phyloP scores from a whole-genome alignment of 1,140 invertebrate species.

The Scaptomyza hsui region DNA sequence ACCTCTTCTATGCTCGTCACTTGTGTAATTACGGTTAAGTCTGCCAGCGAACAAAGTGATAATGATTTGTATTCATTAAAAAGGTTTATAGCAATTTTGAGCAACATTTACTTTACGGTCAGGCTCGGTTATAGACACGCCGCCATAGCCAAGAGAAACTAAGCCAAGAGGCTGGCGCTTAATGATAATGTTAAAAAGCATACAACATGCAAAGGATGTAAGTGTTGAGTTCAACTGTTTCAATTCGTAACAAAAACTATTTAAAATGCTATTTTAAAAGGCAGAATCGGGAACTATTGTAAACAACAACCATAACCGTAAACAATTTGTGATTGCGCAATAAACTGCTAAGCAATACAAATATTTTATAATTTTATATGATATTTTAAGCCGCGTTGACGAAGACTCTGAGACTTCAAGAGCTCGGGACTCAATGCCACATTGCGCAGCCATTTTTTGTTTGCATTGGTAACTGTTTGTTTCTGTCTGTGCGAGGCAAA shows the following conservation, averaged over 20 bases:
- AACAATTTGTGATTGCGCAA: conserved; percentile 50
- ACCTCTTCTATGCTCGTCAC: conserved; percentile 35
- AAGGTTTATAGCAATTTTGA: conserved; percentile 81
- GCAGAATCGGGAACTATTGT: too few relatives aligned
- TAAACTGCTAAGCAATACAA: conserved; percentile 50
- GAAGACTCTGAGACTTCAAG: conserved; percentile 17
- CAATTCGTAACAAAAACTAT: conserved; percentile 53
- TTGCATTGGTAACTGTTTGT: conserved; percentile 9
- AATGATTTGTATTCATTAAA: conserved; percentile 83
- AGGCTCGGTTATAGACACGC: conserved; percentile 8
- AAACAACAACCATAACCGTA: too few relatives aligned
- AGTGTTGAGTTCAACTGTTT: conserved; percentile 34
- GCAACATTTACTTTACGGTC: conserved; percentile 69
- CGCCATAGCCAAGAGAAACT: neutral
- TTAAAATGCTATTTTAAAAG: too few relatives aligned
- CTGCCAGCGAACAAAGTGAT: conserved; percentile 76
- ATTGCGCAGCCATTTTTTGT: conserved; percentile 19
- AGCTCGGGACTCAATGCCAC: conserved; percentile 11
- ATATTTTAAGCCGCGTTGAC: conserved; percentile 46
- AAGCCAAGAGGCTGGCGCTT: conserved; percentile 51
- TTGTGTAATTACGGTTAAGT: conserved; percentile 75
- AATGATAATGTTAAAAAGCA: conserved; percentile 37
- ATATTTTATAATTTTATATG: conserved; percentile 78
- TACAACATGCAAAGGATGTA: conserved; percentile 6
- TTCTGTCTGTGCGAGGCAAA: conserved; percentile 45